These are phyloP conservation scores for Poecile montanus DNA, from an alignment of 2,797 vertebrate genomes.

Conservation along the genomic window DNA sequence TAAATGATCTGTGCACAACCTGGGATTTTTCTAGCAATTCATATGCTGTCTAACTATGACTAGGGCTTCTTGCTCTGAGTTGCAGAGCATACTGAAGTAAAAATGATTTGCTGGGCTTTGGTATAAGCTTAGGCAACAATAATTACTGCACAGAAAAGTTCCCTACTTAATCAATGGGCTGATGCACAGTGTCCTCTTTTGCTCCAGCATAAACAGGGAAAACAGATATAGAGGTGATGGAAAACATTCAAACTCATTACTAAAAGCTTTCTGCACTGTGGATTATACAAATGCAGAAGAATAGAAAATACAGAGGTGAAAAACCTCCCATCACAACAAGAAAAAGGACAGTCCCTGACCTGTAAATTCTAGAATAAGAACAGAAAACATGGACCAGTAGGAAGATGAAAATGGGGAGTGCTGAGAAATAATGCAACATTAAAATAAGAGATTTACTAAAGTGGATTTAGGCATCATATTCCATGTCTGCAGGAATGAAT, in stretches of 20 bases:
- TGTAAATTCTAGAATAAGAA: not conserved
- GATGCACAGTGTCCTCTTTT: not conserved
- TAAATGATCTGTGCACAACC: slow-evolving; percentile 27
- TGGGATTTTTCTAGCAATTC: slow-evolving; percentile 21
- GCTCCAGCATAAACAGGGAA: not conserved
- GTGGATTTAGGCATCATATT: not conserved
- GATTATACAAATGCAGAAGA: not conserved
- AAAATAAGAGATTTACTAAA: not conserved
- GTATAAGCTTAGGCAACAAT: not conserved
- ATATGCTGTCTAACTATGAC: not conserved
- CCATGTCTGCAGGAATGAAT: not conserved
- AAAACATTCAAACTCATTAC: not conserved
- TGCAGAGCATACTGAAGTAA: not conserved
- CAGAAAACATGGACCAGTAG: not conserved
- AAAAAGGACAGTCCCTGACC: not conserved
- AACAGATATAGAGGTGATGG: not conserved
- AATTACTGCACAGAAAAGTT: not conserved
- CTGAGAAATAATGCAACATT: not conserved
- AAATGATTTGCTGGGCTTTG: not conserved
- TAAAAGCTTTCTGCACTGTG: not conserved
- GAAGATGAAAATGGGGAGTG: not conserved
- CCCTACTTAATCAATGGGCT: not conserved
- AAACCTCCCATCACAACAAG: not conserved
- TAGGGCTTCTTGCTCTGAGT: not conserved
- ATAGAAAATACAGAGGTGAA: not conserved